A percentile compares a stretch with the other conserved stretches of the same genome.
Evolutionary conservation across 2,888 invertebrate genomes (phyloP).

Genomic region (Phaonia tiefii): DNA sequence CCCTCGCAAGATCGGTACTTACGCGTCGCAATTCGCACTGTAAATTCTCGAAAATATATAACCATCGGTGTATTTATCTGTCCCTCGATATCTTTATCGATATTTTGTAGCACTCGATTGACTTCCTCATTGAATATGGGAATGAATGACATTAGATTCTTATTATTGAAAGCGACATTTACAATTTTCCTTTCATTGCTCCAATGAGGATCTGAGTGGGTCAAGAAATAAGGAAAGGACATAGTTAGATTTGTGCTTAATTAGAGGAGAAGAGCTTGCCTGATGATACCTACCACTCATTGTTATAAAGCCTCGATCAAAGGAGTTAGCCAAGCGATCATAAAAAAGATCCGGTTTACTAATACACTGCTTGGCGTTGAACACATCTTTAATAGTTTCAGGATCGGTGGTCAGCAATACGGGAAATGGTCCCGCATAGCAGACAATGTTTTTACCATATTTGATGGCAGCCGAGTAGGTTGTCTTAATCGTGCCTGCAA

Average conservation of each 20-base stretch:
- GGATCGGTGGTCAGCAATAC: conserved; percentile 29
- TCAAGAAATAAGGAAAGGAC: no score
- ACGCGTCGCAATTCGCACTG: conserved; percentile 28
- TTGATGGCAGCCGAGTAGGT: no score
- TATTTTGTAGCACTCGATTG: background rate
- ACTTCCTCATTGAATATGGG: conserved; percentile 20
- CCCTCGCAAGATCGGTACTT: no score
- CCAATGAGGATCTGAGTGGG: conserved; percentile 29
- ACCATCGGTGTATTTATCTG: background rate
- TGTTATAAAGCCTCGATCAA: background rate
- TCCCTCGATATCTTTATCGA: background rate
- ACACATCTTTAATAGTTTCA: conserved; percentile 20
- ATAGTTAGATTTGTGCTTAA: no score
- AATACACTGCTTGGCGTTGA: conserved; percentile 33
- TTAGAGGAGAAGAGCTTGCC: no score
- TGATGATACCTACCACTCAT: background rate
- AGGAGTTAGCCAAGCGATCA: background rate
- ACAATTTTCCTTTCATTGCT: conserved; percentile 33
- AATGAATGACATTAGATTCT: conserved; percentile 19
- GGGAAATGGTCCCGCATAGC: conserved; percentile 26
- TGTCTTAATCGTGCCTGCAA: no score
- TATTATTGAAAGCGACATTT: conserved; percentile 19
- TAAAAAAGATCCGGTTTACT: conserved; percentile 9
- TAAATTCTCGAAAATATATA: conserved; percentile 4
- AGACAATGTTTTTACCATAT: conserved; percentile 37